These are phyloP conservation scores for Lutra lutra DNA, from an alignment of 2,797 vertebrate species.

Conservation along the genomic window DNA sequence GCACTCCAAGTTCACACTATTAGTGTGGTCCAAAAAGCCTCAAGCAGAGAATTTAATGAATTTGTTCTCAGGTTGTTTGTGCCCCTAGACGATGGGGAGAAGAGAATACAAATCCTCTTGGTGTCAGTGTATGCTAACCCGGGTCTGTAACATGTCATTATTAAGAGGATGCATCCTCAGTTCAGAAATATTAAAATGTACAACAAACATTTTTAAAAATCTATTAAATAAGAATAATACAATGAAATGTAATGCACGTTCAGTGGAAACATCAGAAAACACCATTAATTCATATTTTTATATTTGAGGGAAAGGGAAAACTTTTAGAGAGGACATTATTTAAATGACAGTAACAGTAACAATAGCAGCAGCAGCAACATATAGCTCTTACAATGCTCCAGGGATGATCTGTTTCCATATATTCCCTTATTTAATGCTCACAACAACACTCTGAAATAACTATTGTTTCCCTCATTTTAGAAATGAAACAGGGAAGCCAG, in stretches of 20 bases:
- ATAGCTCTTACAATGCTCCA: too few relatives aligned
- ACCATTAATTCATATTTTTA: not conserved
- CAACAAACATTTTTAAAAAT: not conserved
- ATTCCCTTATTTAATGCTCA: not conserved
- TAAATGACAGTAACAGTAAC: not conserved
- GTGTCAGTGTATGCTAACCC: not conserved
- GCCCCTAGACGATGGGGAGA: not conserved
- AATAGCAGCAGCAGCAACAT: not conserved
- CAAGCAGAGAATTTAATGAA: not conserved
- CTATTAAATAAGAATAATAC: not conserved
- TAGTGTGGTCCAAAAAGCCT: not conserved
- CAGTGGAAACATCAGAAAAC: not conserved
- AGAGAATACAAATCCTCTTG: not conserved
- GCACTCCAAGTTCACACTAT: not conserved
- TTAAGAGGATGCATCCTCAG: not conserved
- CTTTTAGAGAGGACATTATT: not conserved
- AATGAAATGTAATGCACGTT: not conserved
- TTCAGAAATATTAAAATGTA: not conserved
- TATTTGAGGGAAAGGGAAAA: not conserved
- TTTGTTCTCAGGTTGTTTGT: not conserved
- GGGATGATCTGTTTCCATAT: not conserved
- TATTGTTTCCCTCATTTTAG: not conserved
- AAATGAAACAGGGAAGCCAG: not conserved
- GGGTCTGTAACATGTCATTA: not conserved
- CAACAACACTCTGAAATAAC: not conserved